phyloP scores from a whole-genome alignment of 2,888 invertebrate species.

The Lasioglossum lativentre region DNA sequence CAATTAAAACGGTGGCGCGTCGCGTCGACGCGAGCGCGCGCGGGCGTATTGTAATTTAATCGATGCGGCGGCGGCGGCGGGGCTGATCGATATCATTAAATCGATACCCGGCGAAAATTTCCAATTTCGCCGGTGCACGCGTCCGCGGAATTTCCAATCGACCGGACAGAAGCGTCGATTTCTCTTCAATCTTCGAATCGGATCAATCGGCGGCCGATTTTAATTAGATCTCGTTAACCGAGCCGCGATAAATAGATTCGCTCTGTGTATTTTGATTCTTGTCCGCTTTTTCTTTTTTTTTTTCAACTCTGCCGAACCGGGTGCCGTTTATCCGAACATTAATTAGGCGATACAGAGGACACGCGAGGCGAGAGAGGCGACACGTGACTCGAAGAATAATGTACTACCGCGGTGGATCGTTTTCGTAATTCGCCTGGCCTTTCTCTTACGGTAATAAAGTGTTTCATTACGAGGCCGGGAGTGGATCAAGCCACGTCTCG shows the following conservation, averaged over 20 bases:
- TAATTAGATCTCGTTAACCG: constrained; percentile 46
- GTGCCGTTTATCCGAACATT: not conserved
- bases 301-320: not conserved
- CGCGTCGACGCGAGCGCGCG: not conserved
- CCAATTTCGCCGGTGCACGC: constrained; percentile 21
- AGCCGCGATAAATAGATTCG: constrained; percentile 40
- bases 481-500: constrained; percentile 64
- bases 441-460: constrained; percentile 51
- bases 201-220: constrained; percentile 33
- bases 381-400: not conserved
- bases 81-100: constrained; percentile 39
- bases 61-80: not conserved
- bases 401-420: not conserved
- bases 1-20: constrained; percentile 39
- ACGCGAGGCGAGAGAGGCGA: too few species aligned
- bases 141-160: constrained; percentile 19
- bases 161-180: constrained; percentile 17
- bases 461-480: constrained; percentile 48
- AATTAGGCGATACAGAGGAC: too few species aligned
- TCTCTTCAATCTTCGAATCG: constrained; percentile 36
- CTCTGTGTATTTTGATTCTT: not conserved
- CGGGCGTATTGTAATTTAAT: constrained; percentile 41
- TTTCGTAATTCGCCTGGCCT: constrained; percentile 21
- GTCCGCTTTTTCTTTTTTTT: not conserved
- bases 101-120: constrained; percentile 34